Base-by-base conservation (phyloP, 2,113 vertebrate species). In the Chaetodon trifascialis region DNA sequence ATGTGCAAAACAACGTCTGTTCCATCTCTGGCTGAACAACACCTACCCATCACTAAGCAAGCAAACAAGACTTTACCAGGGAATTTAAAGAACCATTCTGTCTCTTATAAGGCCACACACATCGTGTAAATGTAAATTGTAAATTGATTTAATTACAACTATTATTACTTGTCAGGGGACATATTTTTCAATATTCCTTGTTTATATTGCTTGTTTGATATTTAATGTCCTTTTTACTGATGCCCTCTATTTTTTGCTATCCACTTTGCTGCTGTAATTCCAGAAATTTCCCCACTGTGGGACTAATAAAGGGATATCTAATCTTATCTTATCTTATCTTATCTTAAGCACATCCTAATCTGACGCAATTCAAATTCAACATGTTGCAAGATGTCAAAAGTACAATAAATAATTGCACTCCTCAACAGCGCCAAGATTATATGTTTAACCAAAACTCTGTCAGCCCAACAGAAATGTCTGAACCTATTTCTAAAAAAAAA, bases 1-100 rank as follows among this genome's bases (percentile, higher is more conserved):
- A 84, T 73, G 84, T 86, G 85, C 84, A 91, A 85, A 82, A 86
- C 87, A 89, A 86, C 86, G 91, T 88, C 91, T 94, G 92, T 87
- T 92, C 63, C 49, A 17, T 89, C 65, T 79, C 76, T 51, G 56
- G 49, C 82, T 71, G 62, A 42, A 76, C 30, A 0, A 69, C 47
- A 77, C 51, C 63, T 42, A 23, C 5, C 51, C 63, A 38, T 21
- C 5, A 60, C 40, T 7, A 34, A 55, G 64, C 4, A 67, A n/a
- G 9, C 47, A 76, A 36, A 52, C n/a, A 58, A 0, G 2, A 73
- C 65, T 51, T 59, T 25, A 79, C 30, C 34, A 51, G 12, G 17
- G 9, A 38, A 63, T 63, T 36, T 1, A 59, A 36, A 21, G 65
- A 19, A 49, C 14, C 1, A 0, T 21, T 12, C 38, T 15, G 17